phyloP scores from a whole-genome alignment of 2,888 invertebrate genomes.

The Brenthis daphne region DNA sequence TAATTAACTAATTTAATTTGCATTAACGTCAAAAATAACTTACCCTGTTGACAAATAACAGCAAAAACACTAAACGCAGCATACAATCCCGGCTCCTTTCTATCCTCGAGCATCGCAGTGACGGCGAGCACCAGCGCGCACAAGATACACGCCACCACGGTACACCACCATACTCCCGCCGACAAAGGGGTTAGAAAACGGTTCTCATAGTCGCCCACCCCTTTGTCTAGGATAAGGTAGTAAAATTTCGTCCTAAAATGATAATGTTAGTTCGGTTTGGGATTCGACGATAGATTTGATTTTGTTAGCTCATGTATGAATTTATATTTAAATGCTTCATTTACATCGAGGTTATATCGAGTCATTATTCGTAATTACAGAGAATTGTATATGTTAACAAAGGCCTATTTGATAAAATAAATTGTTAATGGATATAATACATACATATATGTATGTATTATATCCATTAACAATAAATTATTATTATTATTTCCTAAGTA shows the following conservation, averaged over 20 bases:
- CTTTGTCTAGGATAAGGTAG: slow-evolving; percentile 66
- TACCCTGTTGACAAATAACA: slow-evolving; percentile 70
- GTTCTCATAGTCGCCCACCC: slow-evolving; percentile 69
- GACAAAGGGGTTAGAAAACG: slow-evolving; percentile 76
- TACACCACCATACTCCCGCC: slow-evolving; percentile 67
- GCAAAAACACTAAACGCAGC: slow-evolving; percentile 69
- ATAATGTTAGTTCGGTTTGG: not conserved
- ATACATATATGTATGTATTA: too few species aligned
- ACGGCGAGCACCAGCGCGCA: slow-evolving; percentile 63
- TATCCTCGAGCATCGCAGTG: slow-evolving; percentile 58
- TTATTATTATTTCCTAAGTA: too few species aligned
- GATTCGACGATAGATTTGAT: too few species aligned
- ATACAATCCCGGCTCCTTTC: slow-evolving; percentile 52
- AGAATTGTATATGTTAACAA: too few species aligned
- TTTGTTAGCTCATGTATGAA: too few species aligned
- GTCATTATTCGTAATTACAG: too few species aligned
- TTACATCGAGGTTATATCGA: too few species aligned
- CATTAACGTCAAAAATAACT: not conserved
- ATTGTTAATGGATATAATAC: too few species aligned
- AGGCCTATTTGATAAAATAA: too few species aligned
- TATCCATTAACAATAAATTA: too few species aligned
- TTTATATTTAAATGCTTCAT: too few species aligned
- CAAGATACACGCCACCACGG: slow-evolving; percentile 50
- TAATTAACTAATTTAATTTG: too few species aligned
- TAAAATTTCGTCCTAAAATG: slow-evolving; percentile 66